Evolutionary conservation across 2,797 vertebrate genomes (phyloP), one percentile per base, ranked within the genome.

Genomic region (Nasua narica): DNA sequence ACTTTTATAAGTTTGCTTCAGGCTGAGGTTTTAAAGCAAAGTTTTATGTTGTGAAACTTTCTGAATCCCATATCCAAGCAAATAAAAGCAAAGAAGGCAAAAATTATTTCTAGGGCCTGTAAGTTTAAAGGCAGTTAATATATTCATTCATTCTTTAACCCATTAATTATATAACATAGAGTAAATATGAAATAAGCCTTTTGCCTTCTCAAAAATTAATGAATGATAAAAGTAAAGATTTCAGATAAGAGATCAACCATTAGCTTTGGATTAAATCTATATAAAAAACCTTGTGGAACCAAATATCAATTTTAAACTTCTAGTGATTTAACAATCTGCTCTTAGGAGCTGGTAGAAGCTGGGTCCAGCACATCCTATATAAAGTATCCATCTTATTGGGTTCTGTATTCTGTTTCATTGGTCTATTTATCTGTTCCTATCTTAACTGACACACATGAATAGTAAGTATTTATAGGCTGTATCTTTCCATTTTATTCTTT

Each of bases 1-100:
- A 48, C 54, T 83, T 65, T 74, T 7, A 86, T 78, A 93, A 40
- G 11, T 92, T 93, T 81, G 25, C 50, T 89, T 83, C 48, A 23
- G 29, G 25, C 29, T 18, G 7, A 91, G 12, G 16, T 69, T 84
- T 67, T 81, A 52, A 96, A 87, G 74, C 23, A 86, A 32, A 62
- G 5, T 40, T 92, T 90, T 92, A 87, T 65, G 32, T 92, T 93
- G 35, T 97, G 3, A 92, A 91, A 85, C 21, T 91, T 85, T 95
- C 85, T 81, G 29, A 96, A 87, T 67, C 21, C 50, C n/a, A 35
- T 84, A 90, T 46, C 37, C 21, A 90, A 91, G 52, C 13, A 95
- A 90, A 70, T 72, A 87, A 85, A 87, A 82, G 52, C 84, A 25
- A 91, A 90, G 43, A 78, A 48, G 23, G 23, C 37, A 95, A 81